Evolutionary conservation across 2,797 vertebrate genomes (phyloP).

Genomic region (Leucoraja ocellata): DNA sequence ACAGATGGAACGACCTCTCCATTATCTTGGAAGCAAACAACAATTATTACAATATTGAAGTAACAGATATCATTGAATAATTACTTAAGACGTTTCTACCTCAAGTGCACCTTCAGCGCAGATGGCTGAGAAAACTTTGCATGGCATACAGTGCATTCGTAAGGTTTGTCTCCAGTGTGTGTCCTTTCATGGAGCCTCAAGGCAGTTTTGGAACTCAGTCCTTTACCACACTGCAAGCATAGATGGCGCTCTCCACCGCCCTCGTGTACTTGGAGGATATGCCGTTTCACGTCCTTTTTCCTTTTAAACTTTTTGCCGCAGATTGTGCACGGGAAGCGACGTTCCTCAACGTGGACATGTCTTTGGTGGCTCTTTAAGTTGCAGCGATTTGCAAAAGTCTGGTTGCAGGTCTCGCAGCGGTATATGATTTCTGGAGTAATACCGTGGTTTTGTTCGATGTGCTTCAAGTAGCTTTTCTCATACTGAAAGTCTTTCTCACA

Average conservation of each 20-base stretch:
- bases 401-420: conserved; percentile 78
- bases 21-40: not conserved
- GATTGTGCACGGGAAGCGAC: conserved; percentile 76
- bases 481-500: conserved; percentile 88
- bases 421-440: conserved; percentile 69
- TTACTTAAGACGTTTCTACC: conserved; percentile 57
- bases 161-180: conserved; percentile 84
- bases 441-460: conserved; percentile 75
- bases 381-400: conserved; percentile 90
- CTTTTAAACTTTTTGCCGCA: conserved; percentile 91
- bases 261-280: conserved; percentile 87
- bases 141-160: conserved; percentile 72
- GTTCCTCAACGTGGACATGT: conserved; percentile 87
- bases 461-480: conserved; percentile 87
- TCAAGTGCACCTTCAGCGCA: conserved; percentile 89
- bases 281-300: conserved; percentile 86
- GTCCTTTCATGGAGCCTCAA: conserved; percentile 84
- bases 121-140: conserved; percentile 91
- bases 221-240: conserved; percentile 80
- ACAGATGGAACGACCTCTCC: not conserved
- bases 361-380: conserved; percentile 91
- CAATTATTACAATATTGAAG: not conserved
- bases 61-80: not conserved
- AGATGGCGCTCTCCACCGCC: conserved; percentile 70
- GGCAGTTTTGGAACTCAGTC: conserved; percentile 86